Evolutionary conservation across 2,888 invertebrate genomes (phyloP).

Genomic region (Agonopterix arenella): DNA sequence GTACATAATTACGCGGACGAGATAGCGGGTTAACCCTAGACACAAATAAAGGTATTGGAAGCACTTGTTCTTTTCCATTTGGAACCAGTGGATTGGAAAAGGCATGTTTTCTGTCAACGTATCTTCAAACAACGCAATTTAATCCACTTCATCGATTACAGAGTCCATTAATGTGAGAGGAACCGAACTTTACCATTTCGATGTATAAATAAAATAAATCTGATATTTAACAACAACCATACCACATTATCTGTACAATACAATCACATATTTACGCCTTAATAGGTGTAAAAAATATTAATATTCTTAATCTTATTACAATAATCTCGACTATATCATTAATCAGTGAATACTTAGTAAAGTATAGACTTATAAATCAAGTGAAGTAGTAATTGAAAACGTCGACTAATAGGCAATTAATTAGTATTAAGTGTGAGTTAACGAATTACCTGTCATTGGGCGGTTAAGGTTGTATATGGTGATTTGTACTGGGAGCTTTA

Average conservation of each 20-base stretch:
- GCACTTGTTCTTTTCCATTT: too few species aligned
- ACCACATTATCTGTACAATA: not conserved
- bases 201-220: not conserved
- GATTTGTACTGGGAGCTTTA: slow-evolving; percentile 18
- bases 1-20: too few species aligned
- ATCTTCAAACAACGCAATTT: too few species aligned
- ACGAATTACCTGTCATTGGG: slow-evolving; percentile 51
- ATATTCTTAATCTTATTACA: slow-evolving; percentile 44
- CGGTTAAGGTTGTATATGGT: slow-evolving; percentile 26
- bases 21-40: too few species aligned
- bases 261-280: slow-evolving; percentile 11
- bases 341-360: slow-evolving; percentile 46
- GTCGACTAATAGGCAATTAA: slow-evolving; percentile 67
- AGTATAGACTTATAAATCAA: slow-evolving; percentile 55
- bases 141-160: too few species aligned
- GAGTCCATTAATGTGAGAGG: too few species aligned
- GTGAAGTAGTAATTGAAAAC: slow-evolving; percentile 63
- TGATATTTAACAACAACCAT: not conserved
- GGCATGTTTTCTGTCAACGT: too few species aligned
- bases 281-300: slow-evolving; percentile 21
- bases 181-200: too few species aligned
- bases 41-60: too few species aligned
- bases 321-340: slow-evolving; percentile 33
- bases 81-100: too few species aligned
- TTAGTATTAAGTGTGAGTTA: slow-evolving; percentile 61